Evolutionary conservation across 2,113 vertebrate genomes (phyloP), one percentile per base, ranked within the genome.

Genomic region (Sinocyclocheilus grahami): DNA sequence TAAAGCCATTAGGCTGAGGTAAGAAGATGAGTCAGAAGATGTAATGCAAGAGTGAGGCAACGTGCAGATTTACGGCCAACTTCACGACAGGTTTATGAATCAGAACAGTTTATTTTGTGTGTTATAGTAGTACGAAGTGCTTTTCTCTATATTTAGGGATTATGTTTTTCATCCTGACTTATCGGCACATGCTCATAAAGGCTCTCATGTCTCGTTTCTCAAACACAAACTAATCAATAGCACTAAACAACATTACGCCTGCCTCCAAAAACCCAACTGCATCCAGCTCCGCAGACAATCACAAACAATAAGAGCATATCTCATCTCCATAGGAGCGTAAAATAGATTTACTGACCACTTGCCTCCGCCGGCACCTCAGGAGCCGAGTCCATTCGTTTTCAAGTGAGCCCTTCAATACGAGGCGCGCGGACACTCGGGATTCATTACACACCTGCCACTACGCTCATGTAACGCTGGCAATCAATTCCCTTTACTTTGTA

Each of bases 401-500:
- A 81, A 81, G 83, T 78, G 84, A 89, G 78, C 62, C 89, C 55
- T 89, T 89, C 72, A 87, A 84, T 85, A 72, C 22, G 58, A 79
- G 60, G 63, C 58, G 24, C 51, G 24, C 30, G 84, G 82, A 83
- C 58, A 37, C 46, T 39, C 24, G 53, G 81, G 86, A 90, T 87
- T 88, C 86, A 90, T 88, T 87, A 81, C 90, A 74, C 39, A 75
- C 79, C 78, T 37, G 75, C 85, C 76, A 90, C 87, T 86, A 85
- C 53, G 53, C 82, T 85, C 71, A 16, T 67, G 86, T 84, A 86
- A 87, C 84, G 53, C 33, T 72, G 86, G 72, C 88, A 88, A 90
- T 89, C 91, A 91, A 90, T 89, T 90, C 75, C 82, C 76, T 84
- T 83, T 62, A 86, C 86, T 88, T 86, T 90, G 86, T 78, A 88